Conservation (phyloP, 2,888 invertebrate genomes). For the Zaprionus obscuricornis region DNA sequence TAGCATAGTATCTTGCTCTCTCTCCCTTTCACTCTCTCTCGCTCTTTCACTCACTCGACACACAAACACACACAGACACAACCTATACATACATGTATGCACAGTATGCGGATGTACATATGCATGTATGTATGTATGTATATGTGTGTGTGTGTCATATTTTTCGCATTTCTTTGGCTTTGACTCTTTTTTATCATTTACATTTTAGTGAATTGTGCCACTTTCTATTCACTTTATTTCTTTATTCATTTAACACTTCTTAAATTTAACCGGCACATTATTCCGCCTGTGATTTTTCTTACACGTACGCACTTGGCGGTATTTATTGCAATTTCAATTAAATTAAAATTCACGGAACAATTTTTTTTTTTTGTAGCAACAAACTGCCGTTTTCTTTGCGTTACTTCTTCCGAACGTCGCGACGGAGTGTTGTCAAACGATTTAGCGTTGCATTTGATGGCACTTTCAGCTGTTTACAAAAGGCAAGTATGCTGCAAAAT, state of each 20-base stretch:
- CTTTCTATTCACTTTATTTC: conserved; percentile 56
- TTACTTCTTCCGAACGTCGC: conserved; percentile 55
- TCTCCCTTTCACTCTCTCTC: conserved; percentile 28
- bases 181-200: conserved; percentile 59
- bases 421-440: conserved; percentile 48
- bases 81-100: conserved; percentile 4
- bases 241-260: conserved; percentile 30
- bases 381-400: conserved; percentile 54
- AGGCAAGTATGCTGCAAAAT: conserved; percentile 12
- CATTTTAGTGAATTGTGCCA: conserved; percentile 56
- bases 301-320: conserved; percentile 48
- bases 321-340: conserved; percentile 44
- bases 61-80: conserved; percentile 23
- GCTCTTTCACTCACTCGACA: conserved; percentile 25
- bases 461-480: conserved; percentile 41
- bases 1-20: conserved; percentile 18
- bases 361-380: conserved; percentile 43
- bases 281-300: conserved; percentile 19
- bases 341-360: conserved; percentile 51
- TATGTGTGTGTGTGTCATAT: conserved; percentile 33
- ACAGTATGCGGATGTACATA: conserved; percentile 43
- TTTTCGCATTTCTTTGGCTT: conserved; percentile 67
- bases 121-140: conserved; percentile 9
- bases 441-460: conserved; percentile 46
- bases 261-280: conserved; percentile 39